Conservation (phyloP, 2,113 vertebrate species). For the Psettodes erumei region DNA sequence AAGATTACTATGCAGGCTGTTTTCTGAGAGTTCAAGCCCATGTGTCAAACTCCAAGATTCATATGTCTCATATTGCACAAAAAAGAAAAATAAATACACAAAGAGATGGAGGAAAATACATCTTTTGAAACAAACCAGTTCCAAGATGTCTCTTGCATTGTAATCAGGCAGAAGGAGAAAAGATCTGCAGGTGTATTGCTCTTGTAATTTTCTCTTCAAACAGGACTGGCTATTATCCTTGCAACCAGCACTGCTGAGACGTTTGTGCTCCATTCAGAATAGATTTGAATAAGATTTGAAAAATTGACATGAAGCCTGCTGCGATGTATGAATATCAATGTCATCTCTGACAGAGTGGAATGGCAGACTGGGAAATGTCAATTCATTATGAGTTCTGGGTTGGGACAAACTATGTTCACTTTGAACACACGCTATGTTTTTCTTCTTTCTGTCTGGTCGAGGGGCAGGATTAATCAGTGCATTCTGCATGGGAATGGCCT, state of each 20-base stretch:
- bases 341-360: constrained; percentile 70
- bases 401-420: constrained; percentile 61
- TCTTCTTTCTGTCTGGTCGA: neutral
- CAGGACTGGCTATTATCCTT: constrained; percentile 72
- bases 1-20: constrained; percentile 22
- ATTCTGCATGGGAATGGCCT: constrained; percentile 28
- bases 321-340: constrained; percentile 81
- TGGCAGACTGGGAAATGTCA: constrained; percentile 64
- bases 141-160: constrained; percentile 41
- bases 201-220: constrained; percentile 79
- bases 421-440: constrained; percentile 36
- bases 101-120: constrained; percentile 35
- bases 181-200: constrained; percentile 63
- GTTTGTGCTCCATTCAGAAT: constrained; percentile 69
- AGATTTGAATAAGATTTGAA: constrained; percentile 77
- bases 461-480: neutral
- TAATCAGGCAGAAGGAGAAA: constrained; percentile 60
- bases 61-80: neutral
- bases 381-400: constrained; percentile 69
- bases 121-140: constrained; percentile 55
- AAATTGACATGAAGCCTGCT: constrained; percentile 71
- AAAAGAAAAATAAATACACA: constrained; percentile 14
- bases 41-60: neutral
- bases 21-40: constrained; percentile 21
- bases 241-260: constrained; percentile 62